Percentiles rank a stretch among this genome's conserved stretches.
Evolutionary conservation across 2,888 invertebrate genomes (phyloP).

Genomic region (Alviniconcha strummeri): DNA sequence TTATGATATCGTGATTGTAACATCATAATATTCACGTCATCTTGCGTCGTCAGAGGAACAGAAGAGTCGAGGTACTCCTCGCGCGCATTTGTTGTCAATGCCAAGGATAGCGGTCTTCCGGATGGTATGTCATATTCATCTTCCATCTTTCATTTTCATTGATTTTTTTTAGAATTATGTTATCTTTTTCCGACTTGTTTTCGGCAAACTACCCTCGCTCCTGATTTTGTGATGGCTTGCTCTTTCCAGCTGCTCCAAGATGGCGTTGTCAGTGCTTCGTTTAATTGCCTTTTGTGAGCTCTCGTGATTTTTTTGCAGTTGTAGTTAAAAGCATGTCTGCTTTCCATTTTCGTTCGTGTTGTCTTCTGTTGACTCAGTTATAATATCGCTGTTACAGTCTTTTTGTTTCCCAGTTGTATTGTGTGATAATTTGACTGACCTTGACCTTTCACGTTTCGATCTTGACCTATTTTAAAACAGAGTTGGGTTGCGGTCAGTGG

Average conservation of each 20-base stretch:
- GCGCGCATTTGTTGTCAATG: constrained; percentile 1
- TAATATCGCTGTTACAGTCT: too few species aligned
- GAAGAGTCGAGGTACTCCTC: not conserved
- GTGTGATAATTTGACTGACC: not conserved
- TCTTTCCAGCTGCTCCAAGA: not conserved
- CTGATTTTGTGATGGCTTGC: not conserved
- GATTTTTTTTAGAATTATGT: not conserved
- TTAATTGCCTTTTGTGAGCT: too few species aligned
- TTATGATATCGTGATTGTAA: not conserved
- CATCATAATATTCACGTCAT: constrained; percentile 1
- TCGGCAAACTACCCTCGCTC: too few species aligned
- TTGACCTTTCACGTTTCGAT: not conserved
- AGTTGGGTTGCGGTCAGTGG: constrained; percentile 56
- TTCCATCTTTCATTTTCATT: not conserved
- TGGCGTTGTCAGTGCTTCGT: too few species aligned
- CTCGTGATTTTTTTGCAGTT: not conserved
- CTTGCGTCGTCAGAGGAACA: constrained; percentile 22
- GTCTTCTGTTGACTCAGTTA: too few species aligned
- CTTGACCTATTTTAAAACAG: constrained; percentile 35
- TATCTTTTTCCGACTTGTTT: not conserved
- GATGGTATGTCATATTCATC: constrained; percentile 31
- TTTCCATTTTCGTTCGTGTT: too few species aligned
- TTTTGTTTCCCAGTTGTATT: too few species aligned
- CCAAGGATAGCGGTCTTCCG: not conserved
- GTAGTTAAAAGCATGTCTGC: not conserved